Evolutionary conservation across 2,113 vertebrate species (phyloP).

Genomic region (Proterorhinus semilunaris): DNA sequence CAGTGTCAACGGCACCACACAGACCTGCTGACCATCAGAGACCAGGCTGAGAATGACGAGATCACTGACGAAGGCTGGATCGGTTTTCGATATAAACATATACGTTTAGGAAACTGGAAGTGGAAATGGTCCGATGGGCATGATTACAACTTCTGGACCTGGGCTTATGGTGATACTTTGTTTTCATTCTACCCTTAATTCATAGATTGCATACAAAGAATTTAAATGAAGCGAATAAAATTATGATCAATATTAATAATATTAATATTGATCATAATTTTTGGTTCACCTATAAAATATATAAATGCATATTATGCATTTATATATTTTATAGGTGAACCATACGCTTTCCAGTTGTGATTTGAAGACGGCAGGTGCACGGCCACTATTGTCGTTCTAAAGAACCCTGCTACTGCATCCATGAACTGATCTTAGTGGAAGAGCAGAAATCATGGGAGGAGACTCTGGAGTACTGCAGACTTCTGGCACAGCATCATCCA

Average conservation of each 20-base stretch:
- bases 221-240: too few species aligned
- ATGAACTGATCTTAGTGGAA: constrained; percentile 34
- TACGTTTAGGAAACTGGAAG: too few species aligned
- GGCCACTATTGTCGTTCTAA: accelerated
- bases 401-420: not conserved
- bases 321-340: too few species aligned
- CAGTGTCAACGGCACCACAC: not conserved
- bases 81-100: constrained; percentile 13
- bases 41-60: accelerated
- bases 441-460: constrained; percentile 28
- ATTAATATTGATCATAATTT: too few species aligned
- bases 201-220: too few species aligned
- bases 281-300: too few species aligned
- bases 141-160: not conserved
- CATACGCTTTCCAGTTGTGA: too few species aligned
- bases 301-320: too few species aligned
- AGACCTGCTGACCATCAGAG: constrained; percentile 25
- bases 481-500: not conserved
- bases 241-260: too few species aligned
- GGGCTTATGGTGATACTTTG: not conserved
- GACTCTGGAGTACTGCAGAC: constrained; percentile 28
- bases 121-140: constrained; percentile 36
- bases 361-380: too few species aligned
- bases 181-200: not conserved
- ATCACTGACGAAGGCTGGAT: not conserved